Evolutionary conservation across 2,113 vertebrate genomes (phyloP).

Genomic region (Siniperca chuatsi): DNA sequence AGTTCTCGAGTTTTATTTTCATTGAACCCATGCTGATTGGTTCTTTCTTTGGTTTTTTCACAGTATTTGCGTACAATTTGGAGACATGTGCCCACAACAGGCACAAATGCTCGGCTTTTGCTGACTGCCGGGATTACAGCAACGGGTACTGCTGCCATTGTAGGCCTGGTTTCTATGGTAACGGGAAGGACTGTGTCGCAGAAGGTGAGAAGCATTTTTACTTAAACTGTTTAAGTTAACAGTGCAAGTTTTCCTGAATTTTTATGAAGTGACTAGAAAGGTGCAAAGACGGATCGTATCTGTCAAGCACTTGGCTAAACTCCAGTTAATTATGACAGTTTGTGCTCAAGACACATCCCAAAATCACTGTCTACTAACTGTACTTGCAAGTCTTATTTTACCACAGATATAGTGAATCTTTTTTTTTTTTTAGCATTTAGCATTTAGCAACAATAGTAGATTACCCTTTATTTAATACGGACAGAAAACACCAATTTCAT

Average conservation of each 20-base stretch:
- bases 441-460: neutral
- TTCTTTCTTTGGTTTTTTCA: neutral
- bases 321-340: neutral
- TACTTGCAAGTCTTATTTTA: neutral
- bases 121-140: slow-evolving; percentile 88
- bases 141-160: slow-evolving; percentile 93
- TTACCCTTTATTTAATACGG: neutral
- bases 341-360: neutral
- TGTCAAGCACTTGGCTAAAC: neutral
- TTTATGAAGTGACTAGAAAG: neutral
- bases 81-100: slow-evolving; percentile 88
- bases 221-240: neutral
- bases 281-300: neutral
- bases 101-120: slow-evolving; percentile 90
- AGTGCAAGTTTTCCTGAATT: neutral
- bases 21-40: neutral
- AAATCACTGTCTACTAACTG: neutral
- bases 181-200: slow-evolving; percentile 91
- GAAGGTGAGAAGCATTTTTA: slow-evolving; percentile 84
- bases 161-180: slow-evolving; percentile 91
- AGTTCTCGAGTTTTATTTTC: neutral
- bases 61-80: slow-evolving; percentile 91
- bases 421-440: neutral
- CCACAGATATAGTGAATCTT: neutral
- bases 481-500: neutral